Evolutionary conservation across 2,888 invertebrate species (phyloP).

Genomic region (Sphecodes monilicornis): DNA sequence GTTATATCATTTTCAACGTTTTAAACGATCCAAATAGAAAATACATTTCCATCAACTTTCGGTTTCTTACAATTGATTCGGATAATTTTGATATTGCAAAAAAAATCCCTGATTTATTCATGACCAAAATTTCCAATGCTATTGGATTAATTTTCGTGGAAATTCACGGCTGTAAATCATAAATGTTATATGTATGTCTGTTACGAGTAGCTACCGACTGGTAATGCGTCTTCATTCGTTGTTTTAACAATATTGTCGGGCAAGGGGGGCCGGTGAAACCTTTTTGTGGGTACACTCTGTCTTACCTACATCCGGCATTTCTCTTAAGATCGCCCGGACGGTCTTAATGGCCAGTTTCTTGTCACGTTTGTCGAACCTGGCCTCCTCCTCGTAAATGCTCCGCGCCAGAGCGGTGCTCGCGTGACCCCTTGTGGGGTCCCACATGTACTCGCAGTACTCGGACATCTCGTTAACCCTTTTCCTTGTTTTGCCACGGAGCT

Average conservation of each 20-base stretch:
- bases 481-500: conserved; percentile 28
- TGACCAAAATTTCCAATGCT: no score
- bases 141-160: no score
- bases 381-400: conserved; percentile 79
- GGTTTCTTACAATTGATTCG: no score
- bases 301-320: conserved; percentile 82
- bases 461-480: conserved; percentile 72
- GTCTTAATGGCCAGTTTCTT: conserved; percentile 82
- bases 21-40: no score
- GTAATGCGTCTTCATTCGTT: not conserved
- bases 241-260: not conserved
- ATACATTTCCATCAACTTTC: no score
- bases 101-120: no score
- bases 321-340: conserved; percentile 80
- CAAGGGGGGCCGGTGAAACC: not conserved
- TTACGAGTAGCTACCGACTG: not conserved
- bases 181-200: not conserved
- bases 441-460: conserved; percentile 83
- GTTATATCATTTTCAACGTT: no score
- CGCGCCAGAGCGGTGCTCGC: conserved; percentile 70
- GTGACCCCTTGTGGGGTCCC: conserved; percentile 78
- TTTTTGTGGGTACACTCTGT: conserved; percentile 10
- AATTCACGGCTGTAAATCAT: not conserved
- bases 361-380: conserved; percentile 78
- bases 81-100: no score